These are phyloP conservation scores for Pyrrhosoma nymphula DNA, from an alignment of 2,888 invertebrate species.

Conservation along the genomic window DNA sequence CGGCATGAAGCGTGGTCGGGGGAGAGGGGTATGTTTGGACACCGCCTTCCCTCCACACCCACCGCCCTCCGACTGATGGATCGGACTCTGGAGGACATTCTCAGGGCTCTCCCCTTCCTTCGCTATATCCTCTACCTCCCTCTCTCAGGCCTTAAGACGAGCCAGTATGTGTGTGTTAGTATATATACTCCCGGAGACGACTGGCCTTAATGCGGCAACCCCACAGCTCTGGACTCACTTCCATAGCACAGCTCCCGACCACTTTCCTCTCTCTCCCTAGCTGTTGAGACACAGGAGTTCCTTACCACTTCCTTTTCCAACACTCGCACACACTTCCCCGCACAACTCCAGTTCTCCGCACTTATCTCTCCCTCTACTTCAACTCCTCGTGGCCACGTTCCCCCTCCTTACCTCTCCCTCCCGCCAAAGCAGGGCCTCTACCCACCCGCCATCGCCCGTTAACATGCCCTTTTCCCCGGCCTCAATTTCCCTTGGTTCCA, in stretches of 20 bases:
- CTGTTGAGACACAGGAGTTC: background rate
- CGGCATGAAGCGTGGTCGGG: background rate
- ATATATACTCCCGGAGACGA: background rate
- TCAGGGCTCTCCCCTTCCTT: background rate
- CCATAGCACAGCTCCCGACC: background rate
- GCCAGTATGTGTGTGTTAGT: background rate
- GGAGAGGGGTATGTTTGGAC: background rate
- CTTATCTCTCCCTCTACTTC: background rate
- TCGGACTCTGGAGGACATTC: constrained; percentile 58
- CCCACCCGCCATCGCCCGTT: background rate
- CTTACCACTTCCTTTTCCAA: background rate
- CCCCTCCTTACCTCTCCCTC: background rate
- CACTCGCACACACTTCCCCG: background rate
- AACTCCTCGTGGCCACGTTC: background rate
- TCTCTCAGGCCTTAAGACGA: background rate
- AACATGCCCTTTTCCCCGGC: constrained; percentile 9
- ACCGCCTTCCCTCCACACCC: background rate
- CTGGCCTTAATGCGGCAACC: background rate
- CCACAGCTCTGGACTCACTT: background rate
- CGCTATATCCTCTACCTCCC: background rate
- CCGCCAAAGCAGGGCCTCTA: too few relatives aligned
- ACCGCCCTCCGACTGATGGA: constrained; percentile 39
- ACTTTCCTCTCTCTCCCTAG: background rate
- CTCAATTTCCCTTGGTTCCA: constrained; percentile 33
- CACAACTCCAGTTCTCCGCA: background rate